These are phyloP conservation scores for Acanthopagrus latus DNA, from an alignment of 2,797 vertebrate genomes.

Conservation along the genomic window DNA sequence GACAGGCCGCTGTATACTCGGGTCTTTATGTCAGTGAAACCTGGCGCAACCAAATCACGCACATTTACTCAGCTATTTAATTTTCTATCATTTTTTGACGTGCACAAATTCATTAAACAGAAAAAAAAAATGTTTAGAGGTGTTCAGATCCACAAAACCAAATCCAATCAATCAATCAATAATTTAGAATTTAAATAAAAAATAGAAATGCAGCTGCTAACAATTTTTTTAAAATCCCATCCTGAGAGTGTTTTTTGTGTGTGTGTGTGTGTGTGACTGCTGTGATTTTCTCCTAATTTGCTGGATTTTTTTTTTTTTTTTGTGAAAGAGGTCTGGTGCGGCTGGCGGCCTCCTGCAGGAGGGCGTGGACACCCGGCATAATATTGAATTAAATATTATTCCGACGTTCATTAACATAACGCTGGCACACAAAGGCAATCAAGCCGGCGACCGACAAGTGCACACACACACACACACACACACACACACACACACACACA, in stretches of 20 bases:
- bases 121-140: background rate
- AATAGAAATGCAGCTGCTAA: background rate
- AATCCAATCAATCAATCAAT: too few species aligned
- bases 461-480: conserved; percentile 5
- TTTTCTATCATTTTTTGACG: background rate
- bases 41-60: background rate
- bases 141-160: background rate
- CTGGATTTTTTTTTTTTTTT: background rate
- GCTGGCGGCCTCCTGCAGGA: conserved; percentile 33
- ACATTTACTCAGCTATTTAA: background rate
- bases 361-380: conserved; percentile 42
- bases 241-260: background rate
- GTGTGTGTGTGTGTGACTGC: background rate
- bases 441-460: conserved; percentile 1
- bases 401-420: conserved; percentile 34
- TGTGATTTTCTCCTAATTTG: background rate
- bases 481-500: conserved; percentile 1
- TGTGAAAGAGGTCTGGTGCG: background rate
- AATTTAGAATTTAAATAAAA: background rate
- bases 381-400: conserved; percentile 50
- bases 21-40: background rate
- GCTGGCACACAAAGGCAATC: conserved; percentile 48
- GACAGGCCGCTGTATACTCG: too few species aligned
- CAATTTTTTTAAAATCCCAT: background rate
- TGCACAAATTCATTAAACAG: background rate